A percentile compares a stretch with the other conserved stretches of the same genome.
phyloP scores from a whole-genome alignment of 2,797 vertebrate genomes.

The Buceros bicornis region DNA sequence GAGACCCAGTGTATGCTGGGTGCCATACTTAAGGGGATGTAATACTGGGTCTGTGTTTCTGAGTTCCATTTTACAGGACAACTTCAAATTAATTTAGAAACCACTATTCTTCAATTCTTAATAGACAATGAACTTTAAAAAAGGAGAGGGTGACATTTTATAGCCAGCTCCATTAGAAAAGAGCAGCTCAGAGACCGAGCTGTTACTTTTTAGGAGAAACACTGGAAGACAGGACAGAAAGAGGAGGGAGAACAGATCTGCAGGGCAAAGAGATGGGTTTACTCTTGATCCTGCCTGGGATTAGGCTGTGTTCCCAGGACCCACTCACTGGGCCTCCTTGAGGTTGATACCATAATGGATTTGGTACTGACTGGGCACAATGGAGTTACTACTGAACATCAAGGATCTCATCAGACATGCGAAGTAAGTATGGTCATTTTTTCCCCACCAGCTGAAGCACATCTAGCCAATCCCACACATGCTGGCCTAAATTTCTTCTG shows the following conservation, averaged over 20 bases:
- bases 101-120: neutral
- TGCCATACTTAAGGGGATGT: neutral
- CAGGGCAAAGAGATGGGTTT: neutral
- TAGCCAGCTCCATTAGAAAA: neutral
- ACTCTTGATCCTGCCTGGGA: neutral
- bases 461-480: neutral
- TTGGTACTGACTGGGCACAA: neutral
- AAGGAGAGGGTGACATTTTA: neutral
- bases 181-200: neutral
- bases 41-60: neutral
- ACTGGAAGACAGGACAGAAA: neutral
- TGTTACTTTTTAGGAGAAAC: neutral
- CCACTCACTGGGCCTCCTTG: neutral
- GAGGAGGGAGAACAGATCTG: neutral
- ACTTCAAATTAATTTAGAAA: slow-evolving; percentile 52
- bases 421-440: neutral
- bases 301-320: neutral
- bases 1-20: neutral
- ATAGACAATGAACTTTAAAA: neutral
- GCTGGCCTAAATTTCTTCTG: neutral
- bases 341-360: neutral
- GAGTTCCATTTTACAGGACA: neutral
- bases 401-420: neutral
- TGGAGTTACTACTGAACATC: neutral
- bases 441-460: neutral